Percentiles rank a stretch among this genome's conserved stretches.
phyloP scores from a whole-genome alignment of 2,888 invertebrate species.

The Drosophila quinaria region DNA sequence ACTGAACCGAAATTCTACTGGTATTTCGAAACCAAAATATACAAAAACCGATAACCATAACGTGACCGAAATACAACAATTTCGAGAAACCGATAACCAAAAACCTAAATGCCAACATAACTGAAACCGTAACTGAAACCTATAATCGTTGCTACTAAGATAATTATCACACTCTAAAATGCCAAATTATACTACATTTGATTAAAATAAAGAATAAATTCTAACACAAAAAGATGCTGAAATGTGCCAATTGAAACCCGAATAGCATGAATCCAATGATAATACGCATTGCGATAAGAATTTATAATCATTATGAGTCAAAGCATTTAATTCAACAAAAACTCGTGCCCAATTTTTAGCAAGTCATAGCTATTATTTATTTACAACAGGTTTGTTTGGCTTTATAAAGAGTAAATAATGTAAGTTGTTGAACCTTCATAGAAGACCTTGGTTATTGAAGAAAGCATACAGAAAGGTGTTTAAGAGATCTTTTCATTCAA shows the following conservation, averaged over 20 bases:
- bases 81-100: too few species aligned
- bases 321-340: background rate
- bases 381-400: conserved; percentile 2
- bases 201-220: background rate
- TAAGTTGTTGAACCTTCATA: background rate
- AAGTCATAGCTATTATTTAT: conserved; percentile 5
- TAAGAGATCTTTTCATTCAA: background rate
- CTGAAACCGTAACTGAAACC: too few species aligned
- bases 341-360: background rate
- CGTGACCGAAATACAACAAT: too few species aligned
- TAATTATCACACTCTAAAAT: background rate
- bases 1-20: too few species aligned
- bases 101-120: too few species aligned
- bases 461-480: conserved; percentile 68
- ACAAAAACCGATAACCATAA: too few species aligned
- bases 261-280: background rate
- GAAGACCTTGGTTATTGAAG: conserved; percentile 44
- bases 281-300: background rate
- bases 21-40: too few species aligned
- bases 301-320: conserved; percentile 5
- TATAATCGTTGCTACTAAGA: background rate
- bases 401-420: background rate
- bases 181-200: background rate
- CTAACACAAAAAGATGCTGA: background rate
- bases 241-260: background rate